phyloP scores from a whole-genome alignment of 2,113 vertebrate species.

The Pteronura brasiliensis region DNA sequence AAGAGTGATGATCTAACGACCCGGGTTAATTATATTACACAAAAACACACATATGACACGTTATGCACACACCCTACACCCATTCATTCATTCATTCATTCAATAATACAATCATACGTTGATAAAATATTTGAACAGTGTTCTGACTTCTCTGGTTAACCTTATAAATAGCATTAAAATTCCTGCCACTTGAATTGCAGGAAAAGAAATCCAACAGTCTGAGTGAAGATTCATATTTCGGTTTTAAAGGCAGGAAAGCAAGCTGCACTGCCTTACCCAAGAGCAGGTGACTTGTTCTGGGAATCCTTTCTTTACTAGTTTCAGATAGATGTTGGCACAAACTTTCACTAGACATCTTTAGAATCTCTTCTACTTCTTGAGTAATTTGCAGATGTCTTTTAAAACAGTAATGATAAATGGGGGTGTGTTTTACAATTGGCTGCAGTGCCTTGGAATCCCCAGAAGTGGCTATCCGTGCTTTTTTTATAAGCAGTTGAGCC shows the following conservation, averaged over 20 bases:
- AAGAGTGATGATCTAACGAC: background rate
- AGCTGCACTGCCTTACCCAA: background rate
- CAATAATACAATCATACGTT: background rate
- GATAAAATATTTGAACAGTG: background rate
- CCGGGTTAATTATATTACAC: background rate
- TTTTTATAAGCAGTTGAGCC: constrained; percentile 16
- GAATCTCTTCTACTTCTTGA: background rate
- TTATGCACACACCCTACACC: background rate
- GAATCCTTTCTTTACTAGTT: constrained; percentile 42
- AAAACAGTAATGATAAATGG: background rate
- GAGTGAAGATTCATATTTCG: background rate
- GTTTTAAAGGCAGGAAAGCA: constrained; percentile 28
- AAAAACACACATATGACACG: background rate
- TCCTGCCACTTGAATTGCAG: background rate
- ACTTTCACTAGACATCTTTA: background rate
- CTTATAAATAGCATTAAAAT: background rate
- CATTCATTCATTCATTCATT: background rate
- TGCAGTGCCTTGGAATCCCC: background rate
- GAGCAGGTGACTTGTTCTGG: constrained; percentile 4
- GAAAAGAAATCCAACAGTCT: background rate
- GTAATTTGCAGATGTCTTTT: constrained; percentile 49
- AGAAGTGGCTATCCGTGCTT: background rate
- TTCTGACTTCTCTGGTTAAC: background rate
- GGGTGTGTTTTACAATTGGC: background rate
- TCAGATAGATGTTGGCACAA: background rate